Evolutionary conservation across 1,140 invertebrate genomes (phyloP).

Genomic region (Drosophila bocqueti): DNA sequence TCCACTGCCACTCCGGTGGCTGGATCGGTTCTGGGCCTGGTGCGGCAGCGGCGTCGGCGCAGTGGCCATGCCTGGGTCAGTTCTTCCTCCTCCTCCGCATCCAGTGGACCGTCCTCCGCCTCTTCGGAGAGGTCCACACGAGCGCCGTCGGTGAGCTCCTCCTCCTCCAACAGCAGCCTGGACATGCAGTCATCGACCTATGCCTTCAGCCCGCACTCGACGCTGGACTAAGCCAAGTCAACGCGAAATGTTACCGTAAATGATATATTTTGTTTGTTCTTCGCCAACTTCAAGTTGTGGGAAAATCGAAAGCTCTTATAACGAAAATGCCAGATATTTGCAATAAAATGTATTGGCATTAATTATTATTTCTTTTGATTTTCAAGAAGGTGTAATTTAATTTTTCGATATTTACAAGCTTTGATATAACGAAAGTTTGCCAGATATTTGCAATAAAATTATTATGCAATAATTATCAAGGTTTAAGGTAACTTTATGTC

Average conservation of each 20-base stretch:
- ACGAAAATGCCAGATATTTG: background rate
- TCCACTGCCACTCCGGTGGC: conserved; percentile 64
- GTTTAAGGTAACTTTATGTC: background rate
- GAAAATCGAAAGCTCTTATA: background rate
- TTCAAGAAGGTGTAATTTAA: background rate
- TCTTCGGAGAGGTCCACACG: conserved; percentile 62
- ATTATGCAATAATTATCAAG: too few relatives aligned
- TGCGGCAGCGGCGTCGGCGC: conserved; percentile 64
- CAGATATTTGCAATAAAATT: too few relatives aligned
- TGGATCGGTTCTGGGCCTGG: conserved; percentile 71
- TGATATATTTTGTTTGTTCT: background rate
- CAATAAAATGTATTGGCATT: background rate
- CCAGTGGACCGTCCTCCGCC: conserved; percentile 62
- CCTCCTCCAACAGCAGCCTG: conserved; percentile 63
- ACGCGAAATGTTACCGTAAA: background rate
- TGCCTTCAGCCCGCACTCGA: conserved; percentile 54
- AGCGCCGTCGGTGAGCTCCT: conserved; percentile 61
- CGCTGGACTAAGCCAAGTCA: conserved; percentile 43
- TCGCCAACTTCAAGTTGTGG: background rate
- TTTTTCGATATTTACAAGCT: too few relatives aligned
- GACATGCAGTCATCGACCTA: conserved; percentile 58
- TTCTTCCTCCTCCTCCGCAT: conserved; percentile 45
- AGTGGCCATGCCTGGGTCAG: conserved; percentile 76
- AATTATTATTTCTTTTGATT: background rate
- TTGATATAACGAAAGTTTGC: too few relatives aligned